Percentiles rank a stretch among this genome's conserved stretches.
Evolutionary conservation across 2,888 invertebrate species (phyloP).

Genomic region (Polyploca ridens): DNA sequence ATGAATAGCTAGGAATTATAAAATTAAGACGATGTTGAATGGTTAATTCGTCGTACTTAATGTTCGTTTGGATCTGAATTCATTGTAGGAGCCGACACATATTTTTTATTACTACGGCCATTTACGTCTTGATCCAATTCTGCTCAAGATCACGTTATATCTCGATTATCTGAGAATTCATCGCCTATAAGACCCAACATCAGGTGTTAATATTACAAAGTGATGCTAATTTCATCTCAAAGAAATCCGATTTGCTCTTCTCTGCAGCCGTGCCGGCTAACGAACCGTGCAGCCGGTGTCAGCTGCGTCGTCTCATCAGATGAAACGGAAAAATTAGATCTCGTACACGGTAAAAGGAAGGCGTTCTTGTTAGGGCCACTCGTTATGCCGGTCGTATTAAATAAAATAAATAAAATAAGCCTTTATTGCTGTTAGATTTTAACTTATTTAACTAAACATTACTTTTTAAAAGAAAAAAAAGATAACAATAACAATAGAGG

Average conservation of each 20-base stretch:
- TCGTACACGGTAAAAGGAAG: slow-evolving; percentile 38
- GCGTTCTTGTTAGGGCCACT: slow-evolving; percentile 34
- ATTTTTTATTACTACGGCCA: neutral
- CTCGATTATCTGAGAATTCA: slow-evolving; percentile 18
- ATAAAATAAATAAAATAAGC: too few relatives aligned
- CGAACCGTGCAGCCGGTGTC: slow-evolving; percentile 61
- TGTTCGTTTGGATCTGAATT: neutral
- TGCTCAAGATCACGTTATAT: slow-evolving; percentile 14
- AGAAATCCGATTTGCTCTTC: slow-evolving; percentile 61
- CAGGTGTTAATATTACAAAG: slow-evolving; percentile 66
- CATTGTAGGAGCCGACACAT: neutral
- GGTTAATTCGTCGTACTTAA: neutral
- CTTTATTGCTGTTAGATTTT: too few relatives aligned
- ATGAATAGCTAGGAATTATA: neutral
- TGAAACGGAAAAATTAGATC: slow-evolving; percentile 62
- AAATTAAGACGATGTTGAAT: neutral
- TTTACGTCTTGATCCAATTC: slow-evolving; percentile 12
- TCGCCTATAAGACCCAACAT: slow-evolving; percentile 28
- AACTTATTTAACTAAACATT: too few relatives aligned
- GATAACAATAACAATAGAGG: too few relatives aligned
- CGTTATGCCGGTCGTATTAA: slow-evolving; percentile 37
- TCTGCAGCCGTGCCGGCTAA: slow-evolving; percentile 50
- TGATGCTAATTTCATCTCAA: slow-evolving; percentile 73
- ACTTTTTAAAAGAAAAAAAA: too few relatives aligned
- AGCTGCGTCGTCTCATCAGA: slow-evolving; percentile 61